Conservation (phyloP, 2,113 vertebrate genomes). For the Boulengeromyrus knoepffleri region DNA sequence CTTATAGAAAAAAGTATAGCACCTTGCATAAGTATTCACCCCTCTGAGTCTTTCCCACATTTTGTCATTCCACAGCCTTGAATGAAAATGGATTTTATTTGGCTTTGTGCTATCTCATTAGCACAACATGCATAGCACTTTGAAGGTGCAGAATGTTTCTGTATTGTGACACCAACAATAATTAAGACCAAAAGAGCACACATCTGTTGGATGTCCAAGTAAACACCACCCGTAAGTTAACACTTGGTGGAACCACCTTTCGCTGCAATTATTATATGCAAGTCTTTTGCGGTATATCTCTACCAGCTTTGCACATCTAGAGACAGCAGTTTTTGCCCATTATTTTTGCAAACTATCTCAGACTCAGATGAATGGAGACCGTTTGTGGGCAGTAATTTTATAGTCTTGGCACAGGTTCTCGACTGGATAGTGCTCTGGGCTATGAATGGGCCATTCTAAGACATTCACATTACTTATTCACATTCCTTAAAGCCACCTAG, state of each 20-base stretch:
- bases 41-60: background rate
- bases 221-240: background rate
- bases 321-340: background rate
- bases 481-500: background rate
- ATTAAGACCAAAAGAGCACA: background rate
- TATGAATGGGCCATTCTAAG: background rate
- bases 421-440: background rate
- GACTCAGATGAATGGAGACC: background rate
- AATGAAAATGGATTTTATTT: background rate
- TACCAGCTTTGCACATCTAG: background rate
- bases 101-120: background rate
- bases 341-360: background rate
- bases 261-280: too few species aligned
- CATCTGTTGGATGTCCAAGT: background rate
- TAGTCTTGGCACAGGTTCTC: background rate
- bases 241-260: too few species aligned
- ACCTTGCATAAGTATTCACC: background rate
- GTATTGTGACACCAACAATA: background rate
- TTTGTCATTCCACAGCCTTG: background rate
- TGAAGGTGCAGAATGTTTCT: background rate
- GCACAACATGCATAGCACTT: background rate
- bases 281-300: background rate
- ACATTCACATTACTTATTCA: background rate
- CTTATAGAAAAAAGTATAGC: background rate
- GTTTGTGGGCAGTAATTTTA: background rate